These are phyloP conservation scores for Notoglanidium macrostoma DNA, from an alignment of 2,797 vertebrate species.

Conservation along the genomic window DNA sequence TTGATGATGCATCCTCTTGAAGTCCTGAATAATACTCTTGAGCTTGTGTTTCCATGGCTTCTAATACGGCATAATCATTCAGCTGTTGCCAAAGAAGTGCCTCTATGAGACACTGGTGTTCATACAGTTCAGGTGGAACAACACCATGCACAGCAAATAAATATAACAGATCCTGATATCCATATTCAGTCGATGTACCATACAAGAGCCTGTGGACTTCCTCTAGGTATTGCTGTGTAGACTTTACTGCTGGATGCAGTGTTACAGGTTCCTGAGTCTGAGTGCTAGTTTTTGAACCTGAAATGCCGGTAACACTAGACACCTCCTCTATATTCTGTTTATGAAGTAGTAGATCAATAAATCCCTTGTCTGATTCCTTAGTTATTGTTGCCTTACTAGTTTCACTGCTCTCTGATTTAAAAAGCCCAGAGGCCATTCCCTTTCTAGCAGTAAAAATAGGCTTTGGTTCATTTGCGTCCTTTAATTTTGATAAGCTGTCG, in stretches of 20 bases:
- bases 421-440: constrained; percentile 69
- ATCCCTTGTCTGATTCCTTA: constrained; percentile 68
- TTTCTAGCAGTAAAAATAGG: constrained; percentile 49
- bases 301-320: constrained; percentile 54
- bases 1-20: constrained; percentile 53
- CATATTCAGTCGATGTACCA: constrained; percentile 74
- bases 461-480: constrained; percentile 65
- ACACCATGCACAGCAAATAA: constrained; percentile 77
- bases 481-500: constrained; percentile 64
- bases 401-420: constrained; percentile 63
- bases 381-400: constrained; percentile 40
- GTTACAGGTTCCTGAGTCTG: constrained; percentile 42
- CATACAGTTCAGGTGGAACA: constrained; percentile 76
- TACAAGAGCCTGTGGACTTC: constrained; percentile 78
- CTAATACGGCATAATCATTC: constrained; percentile 76
- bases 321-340: constrained; percentile 67
- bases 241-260: constrained; percentile 63
- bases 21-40: constrained; percentile 53
- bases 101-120: constrained; percentile 80
- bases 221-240: constrained; percentile 72
- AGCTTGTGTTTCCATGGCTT: constrained; percentile 67
- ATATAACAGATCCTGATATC: constrained; percentile 77
- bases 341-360: constrained; percentile 68
- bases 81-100: constrained; percentile 80
- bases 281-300: constrained; percentile 33